Evolutionary conservation across 2,888 invertebrate species (phyloP).

Genomic region (Lucinisca nassula): DNA sequence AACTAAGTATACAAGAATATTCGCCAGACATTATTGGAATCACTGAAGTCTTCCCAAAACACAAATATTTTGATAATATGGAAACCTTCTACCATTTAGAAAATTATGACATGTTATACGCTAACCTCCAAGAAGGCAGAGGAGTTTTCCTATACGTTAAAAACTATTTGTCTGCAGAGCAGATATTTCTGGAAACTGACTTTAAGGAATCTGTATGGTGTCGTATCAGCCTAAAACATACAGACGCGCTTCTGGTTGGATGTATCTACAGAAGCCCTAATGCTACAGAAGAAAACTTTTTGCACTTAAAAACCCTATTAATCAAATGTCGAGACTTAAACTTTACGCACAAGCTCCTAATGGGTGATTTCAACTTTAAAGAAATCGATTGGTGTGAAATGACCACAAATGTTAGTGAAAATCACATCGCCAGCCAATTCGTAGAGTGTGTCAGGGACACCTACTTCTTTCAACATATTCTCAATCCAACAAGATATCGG

Average conservation of each 20-base stretch:
- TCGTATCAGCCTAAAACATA: neutral
- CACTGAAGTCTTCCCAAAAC: neutral
- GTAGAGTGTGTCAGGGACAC: too few species aligned
- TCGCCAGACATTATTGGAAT: neutral
- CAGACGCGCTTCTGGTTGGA: neutral
- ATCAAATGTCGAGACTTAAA: too few species aligned
- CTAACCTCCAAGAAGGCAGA: neutral
- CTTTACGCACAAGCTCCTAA: too few species aligned
- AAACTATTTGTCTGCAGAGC: neutral
- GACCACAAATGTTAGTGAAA: too few species aligned
- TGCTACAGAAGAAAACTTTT: too few species aligned
- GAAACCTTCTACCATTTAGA: neutral
- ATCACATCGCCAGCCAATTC: too few species aligned
- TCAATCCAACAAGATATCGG: too few species aligned
- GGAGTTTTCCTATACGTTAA: neutral
- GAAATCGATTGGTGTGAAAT: too few species aligned
- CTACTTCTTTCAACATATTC: too few species aligned
- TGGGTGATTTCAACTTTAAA: too few species aligned
- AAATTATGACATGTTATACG: neutral
- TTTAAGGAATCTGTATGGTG: conserved; percentile 2
- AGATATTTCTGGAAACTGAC: neutral
- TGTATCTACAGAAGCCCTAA: conserved; percentile 3
- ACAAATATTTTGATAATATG: neutral
- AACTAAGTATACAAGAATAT: neutral
- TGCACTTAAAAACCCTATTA: too few species aligned